Base-by-base conservation (phyloP, 2,888 invertebrate genomes). In the Microplitis deprimator region DNA sequence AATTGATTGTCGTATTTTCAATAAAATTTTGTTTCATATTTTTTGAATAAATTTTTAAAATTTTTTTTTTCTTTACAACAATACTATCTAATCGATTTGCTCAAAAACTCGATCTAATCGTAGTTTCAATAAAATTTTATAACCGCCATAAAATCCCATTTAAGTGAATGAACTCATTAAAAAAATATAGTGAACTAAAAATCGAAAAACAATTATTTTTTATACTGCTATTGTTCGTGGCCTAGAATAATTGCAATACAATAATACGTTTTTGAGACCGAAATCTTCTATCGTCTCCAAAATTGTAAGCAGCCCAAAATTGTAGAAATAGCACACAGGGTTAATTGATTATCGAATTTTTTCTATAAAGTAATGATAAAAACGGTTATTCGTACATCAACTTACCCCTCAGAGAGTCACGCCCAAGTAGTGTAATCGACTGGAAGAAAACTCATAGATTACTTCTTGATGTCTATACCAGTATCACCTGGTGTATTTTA, bases 341-440 rank as follows among this genome's bases (percentile, higher is more conserved):
- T 65, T 5, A 76, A 59, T 68, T 71, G 13, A 67, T 17, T 68
- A 8, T 71, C 6, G 60, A 8, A 41, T 64, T 50, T 16, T 76
- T 39, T 60, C 5, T 61, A 20, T 40, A 8, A 40, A 65, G 29
- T 10, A 40, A 67, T 39, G 17, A 20, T 20, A 65, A 71, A 65
- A 60, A 62, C 70, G 69, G 39, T 16, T 16, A 5, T 40, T 62
- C 29, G 17, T 40, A 40, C 16, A 59, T 10, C n/a, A n/a, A 13
- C 39, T 39, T 17, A 38, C 20, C 73, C 50, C 62, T 73, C 38
- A 29, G 68, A 77, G 67, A 73, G 81, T 81, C 81, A 82, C 80
- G 82, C 82, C 80, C 80, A 75, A 76, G 69, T 64, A 67, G 77
- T 75, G 64, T 71, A 82, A 82, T 81, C 81, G 80, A 79, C 80